phyloP scores from a whole-genome alignment of 2,113 vertebrate genomes.

The Bubo scandiacus region DNA sequence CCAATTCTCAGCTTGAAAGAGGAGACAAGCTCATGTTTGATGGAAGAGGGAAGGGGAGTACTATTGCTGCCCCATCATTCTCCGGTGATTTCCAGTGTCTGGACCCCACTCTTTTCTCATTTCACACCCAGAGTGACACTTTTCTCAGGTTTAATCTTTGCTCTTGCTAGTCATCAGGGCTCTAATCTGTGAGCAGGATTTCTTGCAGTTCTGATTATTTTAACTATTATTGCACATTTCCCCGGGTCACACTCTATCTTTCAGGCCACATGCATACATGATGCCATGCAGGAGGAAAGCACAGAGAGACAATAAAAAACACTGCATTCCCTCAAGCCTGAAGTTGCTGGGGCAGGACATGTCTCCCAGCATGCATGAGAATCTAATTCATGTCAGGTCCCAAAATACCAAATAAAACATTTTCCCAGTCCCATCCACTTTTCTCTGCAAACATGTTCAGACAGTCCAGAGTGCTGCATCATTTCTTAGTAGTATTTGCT shows the following conservation, averaged over 20 bases:
- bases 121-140: not conserved
- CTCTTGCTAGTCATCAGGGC: not conserved
- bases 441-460: not conserved
- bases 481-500: not conserved
- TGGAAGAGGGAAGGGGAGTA: not conserved
- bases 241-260: not conserved
- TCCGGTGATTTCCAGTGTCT: not conserved
- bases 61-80: fast-evolving
- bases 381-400: not conserved
- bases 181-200: not conserved
- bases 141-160: not conserved
- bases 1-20: not conserved
- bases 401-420: not conserved
- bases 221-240: not conserved
- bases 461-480: not conserved
- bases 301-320: not conserved
- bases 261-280: not conserved
- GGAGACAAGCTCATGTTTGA: not conserved
- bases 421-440: not conserved
- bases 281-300: not conserved
- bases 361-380: not conserved
- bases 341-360: not conserved
- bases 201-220: not conserved
- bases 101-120: fast-evolving
- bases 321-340: not conserved